Evolutionary conservation across 2,113 vertebrate genomes (phyloP).

Genomic region (Trichechus manatus): DNA sequence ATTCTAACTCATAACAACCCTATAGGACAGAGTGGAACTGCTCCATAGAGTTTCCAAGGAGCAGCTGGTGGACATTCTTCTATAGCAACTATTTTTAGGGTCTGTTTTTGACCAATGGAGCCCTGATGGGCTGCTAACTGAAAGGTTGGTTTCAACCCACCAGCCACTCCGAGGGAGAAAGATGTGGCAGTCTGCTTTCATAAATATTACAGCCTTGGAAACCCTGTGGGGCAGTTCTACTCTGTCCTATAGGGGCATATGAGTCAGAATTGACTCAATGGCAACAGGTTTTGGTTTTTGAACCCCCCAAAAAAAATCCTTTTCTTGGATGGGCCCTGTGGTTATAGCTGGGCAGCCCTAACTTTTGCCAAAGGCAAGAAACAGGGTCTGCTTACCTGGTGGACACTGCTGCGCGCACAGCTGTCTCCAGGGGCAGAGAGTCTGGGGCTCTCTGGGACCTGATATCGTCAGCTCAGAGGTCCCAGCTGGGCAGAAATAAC

Average conservation of each 20-base stretch:
- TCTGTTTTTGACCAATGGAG: neutral
- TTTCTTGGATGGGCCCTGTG: neutral
- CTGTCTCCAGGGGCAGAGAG: conserved; percentile 89
- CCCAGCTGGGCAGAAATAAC: conserved; percentile 92
- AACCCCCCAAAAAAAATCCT: neutral
- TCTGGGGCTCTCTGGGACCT: conserved; percentile 76
- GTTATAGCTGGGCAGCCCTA: neutral
- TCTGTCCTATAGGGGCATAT: neutral
- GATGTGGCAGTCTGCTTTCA: neutral
- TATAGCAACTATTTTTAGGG: neutral
- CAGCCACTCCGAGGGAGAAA: neutral
- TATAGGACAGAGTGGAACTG: too few species aligned
- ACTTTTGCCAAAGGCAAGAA: neutral
- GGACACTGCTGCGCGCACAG: conserved; percentile 92
- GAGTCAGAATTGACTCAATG: neutral
- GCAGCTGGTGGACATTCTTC: too few species aligned
- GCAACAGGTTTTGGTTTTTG: neutral
- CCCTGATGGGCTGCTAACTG: neutral
- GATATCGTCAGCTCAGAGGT: conserved; percentile 89
- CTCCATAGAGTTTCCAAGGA: too few species aligned
- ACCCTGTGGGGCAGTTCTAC: neutral
- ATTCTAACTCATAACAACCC: too few species aligned
- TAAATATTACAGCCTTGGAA: neutral
- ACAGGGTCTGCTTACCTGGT: conserved; percentile 87
- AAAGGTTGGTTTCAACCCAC: neutral